Conservation (phyloP, 2,888 invertebrate species). For the Fragum whitleyi region DNA sequence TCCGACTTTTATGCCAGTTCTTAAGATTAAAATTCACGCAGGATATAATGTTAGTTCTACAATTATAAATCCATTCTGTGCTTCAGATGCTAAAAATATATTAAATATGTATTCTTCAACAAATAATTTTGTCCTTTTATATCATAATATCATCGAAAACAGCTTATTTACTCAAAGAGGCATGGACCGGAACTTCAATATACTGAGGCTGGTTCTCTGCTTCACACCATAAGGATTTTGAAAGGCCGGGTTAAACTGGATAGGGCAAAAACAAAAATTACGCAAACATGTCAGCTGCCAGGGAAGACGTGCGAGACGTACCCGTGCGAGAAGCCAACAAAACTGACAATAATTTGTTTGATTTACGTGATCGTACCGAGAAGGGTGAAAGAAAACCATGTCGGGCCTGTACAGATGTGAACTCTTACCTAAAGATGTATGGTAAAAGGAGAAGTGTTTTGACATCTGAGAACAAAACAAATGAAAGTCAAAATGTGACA, state of each 20-base stretch:
- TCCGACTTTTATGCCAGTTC: too few relatives aligned
- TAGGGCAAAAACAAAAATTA: neutral
- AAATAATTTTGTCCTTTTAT: too few relatives aligned
- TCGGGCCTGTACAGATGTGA: slow-evolving; percentile 38
- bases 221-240: neutral
- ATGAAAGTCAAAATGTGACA: neutral
- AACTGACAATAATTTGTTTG: neutral
- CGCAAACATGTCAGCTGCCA: slow-evolving; percentile 17
- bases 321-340: neutral
- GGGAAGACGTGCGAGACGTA: neutral
- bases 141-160: too few relatives aligned
- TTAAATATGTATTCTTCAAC: too few relatives aligned
- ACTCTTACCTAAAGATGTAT: slow-evolving; percentile 38
- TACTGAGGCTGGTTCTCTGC: neutral
- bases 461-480: neutral
- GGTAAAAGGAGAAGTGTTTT: slow-evolving; percentile 18
- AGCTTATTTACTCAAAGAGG: too few relatives aligned
- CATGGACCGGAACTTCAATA: neutral
- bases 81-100: too few relatives aligned
- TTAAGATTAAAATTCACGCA: too few relatives aligned
- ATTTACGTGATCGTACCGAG: slow-evolving; percentile 1
- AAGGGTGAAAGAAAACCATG: slow-evolving; percentile 36
- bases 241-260: neutral
- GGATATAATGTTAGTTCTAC: too few relatives aligned
- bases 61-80: too few relatives aligned